These are phyloP conservation scores for Melanotaenia pygmaea DNA, from an alignment of 2,797 vertebrate species.

Conservation along the genomic window DNA sequence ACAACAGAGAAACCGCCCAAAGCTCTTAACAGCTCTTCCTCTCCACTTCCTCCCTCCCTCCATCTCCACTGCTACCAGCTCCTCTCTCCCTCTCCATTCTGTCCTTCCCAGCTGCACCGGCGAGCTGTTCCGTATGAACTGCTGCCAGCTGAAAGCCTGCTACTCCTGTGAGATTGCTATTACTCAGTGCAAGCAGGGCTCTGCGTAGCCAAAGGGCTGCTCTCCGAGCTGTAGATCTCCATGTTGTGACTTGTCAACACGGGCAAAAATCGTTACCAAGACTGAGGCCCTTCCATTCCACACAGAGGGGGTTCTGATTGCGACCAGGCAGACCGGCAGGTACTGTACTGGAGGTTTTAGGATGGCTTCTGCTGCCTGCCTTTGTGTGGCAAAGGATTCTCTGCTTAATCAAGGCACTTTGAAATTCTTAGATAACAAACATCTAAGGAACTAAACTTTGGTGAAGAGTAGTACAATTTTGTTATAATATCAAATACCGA, in stretches of 20 bases:
- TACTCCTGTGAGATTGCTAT: conserved; percentile 86
- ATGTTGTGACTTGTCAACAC: conserved; percentile 88
- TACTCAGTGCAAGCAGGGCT: conserved; percentile 83
- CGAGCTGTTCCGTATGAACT: conserved; percentile 86
- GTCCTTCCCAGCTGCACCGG: conserved; percentile 85
- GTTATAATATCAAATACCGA: not conserved
- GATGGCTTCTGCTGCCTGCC: conserved; percentile 35
- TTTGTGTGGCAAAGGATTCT: conserved; percentile 41
- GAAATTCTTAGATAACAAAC: conserved; percentile 38
- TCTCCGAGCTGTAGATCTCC: conserved; percentile 86
- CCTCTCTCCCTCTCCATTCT: conserved; percentile 72
- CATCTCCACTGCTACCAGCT: conserved; percentile 70
- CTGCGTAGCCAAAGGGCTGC: conserved; percentile 84
- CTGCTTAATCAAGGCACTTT: conserved; percentile 26
- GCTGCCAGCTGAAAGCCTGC: conserved; percentile 85
- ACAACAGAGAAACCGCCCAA: conserved; percentile 86
- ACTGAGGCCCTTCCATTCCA: conserved; percentile 81
- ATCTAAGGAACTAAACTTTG: not conserved
- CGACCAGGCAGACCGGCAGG: conserved; percentile 70
- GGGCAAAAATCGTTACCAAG: conserved; percentile 83
- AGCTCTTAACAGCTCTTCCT: conserved; percentile 83
- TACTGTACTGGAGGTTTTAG: conserved; percentile 62
- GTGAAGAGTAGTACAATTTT: not conserved
- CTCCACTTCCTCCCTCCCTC: conserved; percentile 78
- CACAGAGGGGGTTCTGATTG: conserved; percentile 75